Percentiles rank a stretch among this genome's conserved stretches.
Conservation (phyloP, 2,888 invertebrate genomes). For the Acronicta alni region DNA sequence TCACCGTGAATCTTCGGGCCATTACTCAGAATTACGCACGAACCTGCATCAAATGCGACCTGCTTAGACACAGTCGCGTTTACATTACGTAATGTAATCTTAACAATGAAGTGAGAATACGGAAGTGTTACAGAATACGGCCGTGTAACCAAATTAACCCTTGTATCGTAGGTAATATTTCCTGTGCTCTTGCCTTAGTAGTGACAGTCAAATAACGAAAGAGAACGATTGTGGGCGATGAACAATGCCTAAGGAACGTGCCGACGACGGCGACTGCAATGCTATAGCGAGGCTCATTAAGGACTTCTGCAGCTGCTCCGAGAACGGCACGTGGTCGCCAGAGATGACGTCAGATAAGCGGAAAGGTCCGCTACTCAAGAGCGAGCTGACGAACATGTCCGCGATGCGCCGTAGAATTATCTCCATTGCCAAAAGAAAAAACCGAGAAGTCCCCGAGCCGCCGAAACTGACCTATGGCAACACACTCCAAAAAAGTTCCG, state of each 20-base stretch:
- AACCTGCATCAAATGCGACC: slow-evolving; percentile 27
- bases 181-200: slow-evolving; percentile 78
- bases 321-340: slow-evolving; percentile 87
- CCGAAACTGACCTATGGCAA: slow-evolving; percentile 70
- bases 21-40: slow-evolving; percentile 38
- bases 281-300: slow-evolving; percentile 84
- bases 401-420: slow-evolving; percentile 82
- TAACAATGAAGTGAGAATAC: slow-evolving; percentile 66
- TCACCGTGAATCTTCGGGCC: slow-evolving; percentile 20
- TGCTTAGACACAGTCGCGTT: slow-evolving; percentile 59
- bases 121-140: slow-evolving; percentile 64
- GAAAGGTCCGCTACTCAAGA: slow-evolving; percentile 81
- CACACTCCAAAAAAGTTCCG: slow-evolving; percentile 69
- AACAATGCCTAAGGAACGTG: slow-evolving; percentile 80
- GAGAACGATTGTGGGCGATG: slow-evolving; percentile 50
- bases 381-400: slow-evolving; percentile 85
- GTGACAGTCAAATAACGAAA: slow-evolving; percentile 82
- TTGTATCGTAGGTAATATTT: slow-evolving; percentile 70
- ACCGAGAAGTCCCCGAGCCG: slow-evolving; percentile 73
- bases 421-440: slow-evolving; percentile 80
- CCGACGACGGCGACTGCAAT: slow-evolving; percentile 80
- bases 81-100: slow-evolving; percentile 62
- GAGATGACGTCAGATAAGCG: slow-evolving; percentile 82
- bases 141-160: slow-evolving; percentile 68
- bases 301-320: slow-evolving; percentile 86